A percentile compares a stretch with the other conserved stretches of the same genome.
These are phyloP conservation scores for Megaceryle torquata DNA, from an alignment of 2,113 vertebrate genomes.

Conservation along the genomic window DNA sequence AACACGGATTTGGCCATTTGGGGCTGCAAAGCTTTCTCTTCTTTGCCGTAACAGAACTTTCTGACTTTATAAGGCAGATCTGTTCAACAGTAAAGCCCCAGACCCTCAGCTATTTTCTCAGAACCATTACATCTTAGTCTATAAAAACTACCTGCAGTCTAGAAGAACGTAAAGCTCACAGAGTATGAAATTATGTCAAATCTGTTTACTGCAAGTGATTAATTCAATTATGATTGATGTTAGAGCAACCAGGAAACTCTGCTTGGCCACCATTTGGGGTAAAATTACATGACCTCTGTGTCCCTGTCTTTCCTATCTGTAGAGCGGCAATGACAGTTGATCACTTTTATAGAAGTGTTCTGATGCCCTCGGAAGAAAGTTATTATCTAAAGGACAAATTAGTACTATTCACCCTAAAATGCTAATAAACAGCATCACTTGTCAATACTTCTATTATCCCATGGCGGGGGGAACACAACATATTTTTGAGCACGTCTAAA, in stretches of 20 bases:
- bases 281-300: background rate
- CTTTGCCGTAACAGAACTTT: background rate
- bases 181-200: background rate
- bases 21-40: background rate
- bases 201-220: background rate
- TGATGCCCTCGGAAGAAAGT: background rate
- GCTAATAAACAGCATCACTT: background rate
- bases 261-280: background rate
- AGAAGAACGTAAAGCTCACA: background rate
- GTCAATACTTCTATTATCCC: background rate
- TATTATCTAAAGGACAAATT: background rate
- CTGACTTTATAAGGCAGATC: background rate
- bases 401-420: constrained; percentile 23
- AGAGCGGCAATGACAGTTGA: background rate
- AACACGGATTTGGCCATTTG: background rate
- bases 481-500: constrained; percentile 26
- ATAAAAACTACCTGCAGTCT: background rate
- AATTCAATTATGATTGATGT: background rate
- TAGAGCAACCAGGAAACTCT: background rate
- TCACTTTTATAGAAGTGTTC: background rate
- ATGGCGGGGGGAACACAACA: background rate
- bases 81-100: background rate
- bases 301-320: background rate
- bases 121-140: background rate
- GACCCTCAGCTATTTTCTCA: background rate